Evolutionary conservation across 2,888 invertebrate species (phyloP).

Genomic region (Colletes collaris): DNA sequence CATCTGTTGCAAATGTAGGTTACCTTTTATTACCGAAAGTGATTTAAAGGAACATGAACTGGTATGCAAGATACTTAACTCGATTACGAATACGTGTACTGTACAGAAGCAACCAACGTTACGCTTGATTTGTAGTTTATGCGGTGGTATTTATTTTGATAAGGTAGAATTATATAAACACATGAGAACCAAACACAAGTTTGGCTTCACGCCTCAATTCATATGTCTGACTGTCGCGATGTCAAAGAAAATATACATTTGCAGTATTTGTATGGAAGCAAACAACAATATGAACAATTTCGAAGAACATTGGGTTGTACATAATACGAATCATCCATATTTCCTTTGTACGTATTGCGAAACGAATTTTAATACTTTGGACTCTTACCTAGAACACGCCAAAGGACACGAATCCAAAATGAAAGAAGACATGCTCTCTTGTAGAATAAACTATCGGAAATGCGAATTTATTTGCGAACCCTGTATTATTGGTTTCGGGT

Average conservation of each 20-base stretch:
- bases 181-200: conserved; percentile 24
- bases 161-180: conserved; percentile 60
- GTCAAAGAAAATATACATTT: conserved; percentile 56
- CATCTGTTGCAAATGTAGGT: conserved; percentile 71
- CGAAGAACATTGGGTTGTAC: conserved; percentile 67
- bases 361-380: not conserved
- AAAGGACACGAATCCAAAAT: conserved; percentile 10
- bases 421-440: not conserved
- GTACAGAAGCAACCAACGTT: not conserved
- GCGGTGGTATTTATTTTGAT: conserved; percentile 49
- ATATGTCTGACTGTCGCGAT: conserved; percentile 30
- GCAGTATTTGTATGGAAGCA: conserved; percentile 65
- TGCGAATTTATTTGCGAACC: conserved; percentile 54
- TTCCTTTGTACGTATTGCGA: conserved; percentile 45
- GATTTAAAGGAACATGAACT: conserved; percentile 46
- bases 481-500: conserved; percentile 66
- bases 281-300: conserved; percentile 53
- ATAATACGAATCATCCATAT: not conserved
- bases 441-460: conserved; percentile 33
- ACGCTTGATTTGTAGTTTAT: conserved; percentile 58
- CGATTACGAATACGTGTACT: not conserved
- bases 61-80: not conserved
- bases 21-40: conserved; percentile 63
- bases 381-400: conserved; percentile 28
- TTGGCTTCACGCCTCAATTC: conserved; percentile 21